A percentile compares a stretch with the other conserved stretches of the same genome.
Conservation (phyloP, 2,888 invertebrate species). For the Andrena dorsata region DNA sequence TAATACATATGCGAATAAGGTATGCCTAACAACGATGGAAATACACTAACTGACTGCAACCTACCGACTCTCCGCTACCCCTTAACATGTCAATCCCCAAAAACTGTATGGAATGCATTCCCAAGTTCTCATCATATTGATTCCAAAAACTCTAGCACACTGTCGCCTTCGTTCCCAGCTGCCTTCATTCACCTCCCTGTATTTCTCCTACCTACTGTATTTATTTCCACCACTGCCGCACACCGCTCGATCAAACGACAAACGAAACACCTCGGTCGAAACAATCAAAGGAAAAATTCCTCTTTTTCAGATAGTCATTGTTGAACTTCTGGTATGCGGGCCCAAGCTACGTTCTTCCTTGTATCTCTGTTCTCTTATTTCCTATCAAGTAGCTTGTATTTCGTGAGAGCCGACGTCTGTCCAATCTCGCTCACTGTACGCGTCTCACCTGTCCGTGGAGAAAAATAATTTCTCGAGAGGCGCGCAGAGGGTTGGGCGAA, state of each 20-base stretch:
- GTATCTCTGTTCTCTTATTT: constrained; percentile 26
- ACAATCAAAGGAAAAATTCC: constrained; percentile 32
- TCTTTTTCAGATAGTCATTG: constrained; percentile 21
- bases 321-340: constrained; percentile 16
- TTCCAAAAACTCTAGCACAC: constrained; percentile 1
- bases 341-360: neutral
- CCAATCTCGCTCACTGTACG: constrained; percentile 68
- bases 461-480: constrained; percentile 69
- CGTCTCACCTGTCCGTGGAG: constrained; percentile 65
- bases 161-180: neutral
- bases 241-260: neutral
- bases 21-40: too few species aligned
- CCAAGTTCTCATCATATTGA: too few species aligned
- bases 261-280: neutral
- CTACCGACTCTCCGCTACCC: too few species aligned
- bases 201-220: neutral
- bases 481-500: constrained; percentile 21
- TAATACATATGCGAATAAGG: too few species aligned
- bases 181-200: neutral
- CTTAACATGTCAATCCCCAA: too few species aligned
- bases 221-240: neutral
- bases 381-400: constrained; percentile 56
- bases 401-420: constrained; percentile 64
- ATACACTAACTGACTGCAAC: too few species aligned
- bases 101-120: too few species aligned